Evolutionary conservation across 2,113 vertebrate genomes (phyloP), one percentile per base, ranked within the genome.

Genomic region (Leptobrachium ailaonicum): DNA sequence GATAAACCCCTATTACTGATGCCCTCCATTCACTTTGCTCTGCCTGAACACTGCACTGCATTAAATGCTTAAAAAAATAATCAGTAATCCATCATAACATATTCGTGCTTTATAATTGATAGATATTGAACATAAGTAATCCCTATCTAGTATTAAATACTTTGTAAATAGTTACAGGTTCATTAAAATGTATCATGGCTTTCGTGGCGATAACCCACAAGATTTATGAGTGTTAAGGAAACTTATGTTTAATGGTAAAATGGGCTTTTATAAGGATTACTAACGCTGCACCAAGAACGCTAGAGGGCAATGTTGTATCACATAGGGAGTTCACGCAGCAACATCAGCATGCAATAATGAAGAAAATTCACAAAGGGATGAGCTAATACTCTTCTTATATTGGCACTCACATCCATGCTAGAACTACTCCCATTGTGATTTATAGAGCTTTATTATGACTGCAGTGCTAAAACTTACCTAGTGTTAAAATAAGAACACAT

Each of bases 381-480:
- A 85, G 82, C 83, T 86, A 54, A 82, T 83, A 87, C 85, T 79
- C 82, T 87, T 62, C 71, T 85, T 83, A 77, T 86, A 83, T 86
- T 89, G 84, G 82, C 87, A 87, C 86, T 87, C 85, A 86, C 82
- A 84, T 89, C 83, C 83, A 84, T 82, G 47, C 82, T 76, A 86
- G 80, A 82, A 72, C 0, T 80, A 83, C 75, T 88, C 80, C 79
- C 53, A 7, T 67, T 83, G 83, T 85, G 82, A 77, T 76, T 87
- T 87, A 82, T 69, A 82, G 72, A 77, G 79, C 85, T 85, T 88
- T 89, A 84, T 88, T 86, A 85, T 86, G 86, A 86, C 83, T 85
- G 79, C 81, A 87, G 76, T 82, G 82, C 85, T 88, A 88, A 88
- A 90, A 87, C 83, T 82, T 84, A 87, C 75, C 85, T 86, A 85